Conservation (phyloP, 1,140 invertebrate species). For the Acromyrmex charruanus region DNA sequence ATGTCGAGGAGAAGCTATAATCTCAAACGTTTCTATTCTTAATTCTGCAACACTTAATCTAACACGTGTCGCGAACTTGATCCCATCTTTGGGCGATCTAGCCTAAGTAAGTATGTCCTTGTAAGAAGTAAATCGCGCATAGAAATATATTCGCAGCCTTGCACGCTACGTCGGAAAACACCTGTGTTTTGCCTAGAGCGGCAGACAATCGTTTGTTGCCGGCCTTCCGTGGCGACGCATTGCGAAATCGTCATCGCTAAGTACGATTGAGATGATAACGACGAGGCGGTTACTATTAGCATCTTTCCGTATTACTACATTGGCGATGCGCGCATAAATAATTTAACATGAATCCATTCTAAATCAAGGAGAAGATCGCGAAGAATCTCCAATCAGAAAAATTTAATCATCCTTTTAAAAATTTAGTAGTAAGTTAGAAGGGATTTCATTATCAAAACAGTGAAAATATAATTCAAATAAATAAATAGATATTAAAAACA, state of each 20-base stretch:
- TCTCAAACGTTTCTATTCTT: neutral
- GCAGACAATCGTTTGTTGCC: slow-evolving; percentile 66
- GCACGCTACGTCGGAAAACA: slow-evolving; percentile 66
- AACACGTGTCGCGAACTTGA: slow-evolving; percentile 6
- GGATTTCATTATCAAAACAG: neutral
- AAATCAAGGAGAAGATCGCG: neutral
- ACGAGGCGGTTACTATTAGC: slow-evolving; percentile 36
- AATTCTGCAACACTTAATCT: neutral
- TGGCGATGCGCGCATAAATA: slow-evolving; percentile 36
- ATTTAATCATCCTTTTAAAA: neutral
- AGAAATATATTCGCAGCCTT: slow-evolving; percentile 59
- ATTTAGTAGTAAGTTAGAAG: neutral
- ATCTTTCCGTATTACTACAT: slow-evolving; percentile 20
- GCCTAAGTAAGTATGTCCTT: slow-evolving; percentile 55
- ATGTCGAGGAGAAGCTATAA: neutral
- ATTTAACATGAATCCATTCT: slow-evolving; percentile 19
- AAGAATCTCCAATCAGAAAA: neutral
- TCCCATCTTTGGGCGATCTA: neutral
- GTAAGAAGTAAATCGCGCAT: slow-evolving; percentile 54
- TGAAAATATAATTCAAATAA: neutral
- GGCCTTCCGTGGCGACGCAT: slow-evolving; percentile 63
- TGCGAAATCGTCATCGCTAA: slow-evolving; percentile 63
- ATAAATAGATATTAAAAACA: neutral
- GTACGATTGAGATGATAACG: slow-evolving; percentile 21
- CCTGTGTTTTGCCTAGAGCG: slow-evolving; percentile 63